Conservation (phyloP, 2,797 vertebrate genomes). For the Gambusia yucatana region DNA sequence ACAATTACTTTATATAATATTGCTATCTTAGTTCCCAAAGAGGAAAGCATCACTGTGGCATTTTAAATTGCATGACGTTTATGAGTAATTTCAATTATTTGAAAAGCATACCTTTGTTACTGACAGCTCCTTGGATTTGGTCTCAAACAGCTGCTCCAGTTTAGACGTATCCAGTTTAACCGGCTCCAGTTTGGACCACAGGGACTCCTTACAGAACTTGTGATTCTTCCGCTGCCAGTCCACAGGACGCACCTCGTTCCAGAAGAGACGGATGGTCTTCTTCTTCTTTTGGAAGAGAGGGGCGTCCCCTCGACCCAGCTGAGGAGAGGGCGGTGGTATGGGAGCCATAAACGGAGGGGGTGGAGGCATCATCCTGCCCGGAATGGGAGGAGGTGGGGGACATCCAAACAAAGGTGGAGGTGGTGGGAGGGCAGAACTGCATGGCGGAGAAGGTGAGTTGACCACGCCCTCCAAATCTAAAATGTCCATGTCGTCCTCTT, state of each 20-base stretch:
- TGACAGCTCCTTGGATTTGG: constrained; percentile 96
- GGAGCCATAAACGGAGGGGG: constrained; percentile 84
- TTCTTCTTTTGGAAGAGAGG: constrained; percentile 96
- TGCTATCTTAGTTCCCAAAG: background rate
- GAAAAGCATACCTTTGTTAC: constrained; percentile 88
- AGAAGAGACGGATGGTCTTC: constrained; percentile 98
- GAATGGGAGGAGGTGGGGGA: constrained; percentile 87
- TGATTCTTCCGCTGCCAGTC: constrained; percentile 92
- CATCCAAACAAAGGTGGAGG: constrained; percentile 88
- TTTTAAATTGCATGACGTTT: background rate
- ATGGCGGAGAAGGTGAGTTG: constrained; percentile 83
- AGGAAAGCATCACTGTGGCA: background rate
- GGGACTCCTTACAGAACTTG: constrained; percentile 90
- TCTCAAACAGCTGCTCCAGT: constrained; percentile 97
- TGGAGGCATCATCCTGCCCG: constrained; percentile 89
- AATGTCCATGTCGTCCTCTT: constrained; percentile 93
- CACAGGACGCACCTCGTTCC: constrained; percentile 94
- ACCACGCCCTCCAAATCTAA: constrained; percentile 86
- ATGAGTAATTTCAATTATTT: background rate
- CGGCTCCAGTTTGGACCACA: constrained; percentile 97
- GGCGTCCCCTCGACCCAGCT: constrained; percentile 86
- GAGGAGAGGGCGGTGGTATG: constrained; percentile 88
- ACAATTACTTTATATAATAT: background rate
- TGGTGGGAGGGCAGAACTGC: constrained; percentile 84
- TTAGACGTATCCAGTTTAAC: constrained; percentile 95